These are phyloP conservation scores for Aphidoletes aphidimyza DNA, from an alignment of 2,888 invertebrate species.

Conservation along the genomic window DNA sequence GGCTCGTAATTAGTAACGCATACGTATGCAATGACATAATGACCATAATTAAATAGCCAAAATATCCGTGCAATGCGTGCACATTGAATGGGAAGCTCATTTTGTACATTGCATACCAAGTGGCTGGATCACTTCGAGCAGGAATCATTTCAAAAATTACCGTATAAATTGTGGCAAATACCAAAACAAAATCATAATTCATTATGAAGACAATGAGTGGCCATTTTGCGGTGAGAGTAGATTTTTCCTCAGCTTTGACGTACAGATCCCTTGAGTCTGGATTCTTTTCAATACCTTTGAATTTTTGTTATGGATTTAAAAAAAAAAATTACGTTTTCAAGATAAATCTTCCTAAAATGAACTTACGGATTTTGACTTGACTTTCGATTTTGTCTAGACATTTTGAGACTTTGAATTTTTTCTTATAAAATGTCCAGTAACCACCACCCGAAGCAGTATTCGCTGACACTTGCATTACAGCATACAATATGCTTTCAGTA, in stretches of 20 bases:
- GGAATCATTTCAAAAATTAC: conserved; percentile 29
- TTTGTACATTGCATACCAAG: conserved; percentile 4
- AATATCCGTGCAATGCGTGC: conserved; percentile 7
- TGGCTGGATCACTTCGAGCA: not conserved
- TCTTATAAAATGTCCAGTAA: conserved; percentile 1
- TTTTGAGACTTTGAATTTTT: not conserved
- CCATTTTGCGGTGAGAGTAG: not conserved
- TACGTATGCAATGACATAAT: not conserved
- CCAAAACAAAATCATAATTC: conserved; percentile 6
- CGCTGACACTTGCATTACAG: conserved; percentile 8
- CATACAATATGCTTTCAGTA: not conserved
- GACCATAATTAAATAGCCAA: not conserved
- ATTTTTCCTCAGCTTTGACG: not conserved
- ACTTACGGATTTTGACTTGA: not conserved
- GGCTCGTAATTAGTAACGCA: conserved; percentile 5
- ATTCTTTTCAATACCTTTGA: not conserved
- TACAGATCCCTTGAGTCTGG: not conserved
- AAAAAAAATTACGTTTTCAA: no score
- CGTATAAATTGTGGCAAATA: conserved; percentile 5
- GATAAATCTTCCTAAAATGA: not conserved
- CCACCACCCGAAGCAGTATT: conserved; percentile 15
- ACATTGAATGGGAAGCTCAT: conserved; percentile 20
- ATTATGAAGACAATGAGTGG: not conserved
- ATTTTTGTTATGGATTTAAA: not conserved
- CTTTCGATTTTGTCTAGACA: not conserved